Base-by-base conservation (phyloP, 2,888 invertebrate species). In the Diarsia brunnea region DNA sequence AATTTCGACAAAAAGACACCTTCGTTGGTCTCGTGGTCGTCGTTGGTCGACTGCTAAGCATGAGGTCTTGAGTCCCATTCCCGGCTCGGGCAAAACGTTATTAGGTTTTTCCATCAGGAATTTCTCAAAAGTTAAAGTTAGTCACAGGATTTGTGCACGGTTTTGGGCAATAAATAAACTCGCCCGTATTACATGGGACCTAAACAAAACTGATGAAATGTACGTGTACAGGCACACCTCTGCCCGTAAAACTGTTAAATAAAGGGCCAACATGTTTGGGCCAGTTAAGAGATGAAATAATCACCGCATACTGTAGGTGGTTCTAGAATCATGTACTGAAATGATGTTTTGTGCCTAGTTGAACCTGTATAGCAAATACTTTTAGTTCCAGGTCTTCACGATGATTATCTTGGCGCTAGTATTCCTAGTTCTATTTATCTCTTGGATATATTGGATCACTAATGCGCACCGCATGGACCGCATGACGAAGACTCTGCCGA, bases 391-490 rank as follows among this genome's bases (percentile, higher is more conserved):
- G 85, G 45, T 38, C 4, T 63, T 27, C 45, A 87, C 43, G 58
- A 95, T 95, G 93, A 92, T 95, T 31, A 90, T 94, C 49, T 55
- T 94, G 55, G 74, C 85, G 4, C 67, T 91, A 4, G 65, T 94
- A 19, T 49, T 89, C 61, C 21, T 90, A 27, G 58, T 90, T 10
- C 82, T 82, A 4, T 82, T 88, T 3, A 78, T 89, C 1, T 94
- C 89, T 73, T 94, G 92, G 91, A 31, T 89, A n/a, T 90, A 90
- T 61, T 94, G 92, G 92, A 74, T 80, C 14, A 70, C 75, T 16
- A 84, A 83, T 14, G 88, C 89, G 7, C 87, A 87, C 4, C 90
- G 90, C 0, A 87, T 94, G 84, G 93, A 94, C 24, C 89, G 89
- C 19, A 89, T 93, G 78, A 95, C 94, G 2, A 91, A 92, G 1